phyloP scores from a whole-genome alignment of 2,888 invertebrate genomes.

The Stomorhina lunata region DNA sequence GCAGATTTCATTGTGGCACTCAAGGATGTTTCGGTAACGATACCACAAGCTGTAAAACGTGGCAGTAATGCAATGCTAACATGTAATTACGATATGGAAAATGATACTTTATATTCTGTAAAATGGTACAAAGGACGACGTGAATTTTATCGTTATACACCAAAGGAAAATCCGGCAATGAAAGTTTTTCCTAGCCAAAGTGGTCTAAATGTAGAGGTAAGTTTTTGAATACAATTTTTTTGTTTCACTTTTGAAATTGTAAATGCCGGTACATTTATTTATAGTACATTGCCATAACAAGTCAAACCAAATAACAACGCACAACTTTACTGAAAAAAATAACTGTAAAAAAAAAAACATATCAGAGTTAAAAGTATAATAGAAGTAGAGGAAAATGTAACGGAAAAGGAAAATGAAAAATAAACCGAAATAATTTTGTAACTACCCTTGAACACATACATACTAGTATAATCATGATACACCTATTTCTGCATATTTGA shows the following conservation, averaged over 20 bases:
- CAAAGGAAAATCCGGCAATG: conserved; percentile 85
- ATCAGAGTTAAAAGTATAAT: neutral
- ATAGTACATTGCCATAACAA: neutral
- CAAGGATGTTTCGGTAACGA: conserved; percentile 85
- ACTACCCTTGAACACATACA: conserved; percentile 37
- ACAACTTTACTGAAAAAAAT: conserved; percentile 7
- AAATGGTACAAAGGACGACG: conserved; percentile 93
- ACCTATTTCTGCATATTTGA: no score
- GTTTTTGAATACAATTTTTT: conserved; percentile 76
- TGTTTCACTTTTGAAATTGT: neutral
- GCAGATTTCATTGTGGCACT: conserved; percentile 80
- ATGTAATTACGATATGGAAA: conserved; percentile 90
- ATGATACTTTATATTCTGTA: conserved; percentile 89
- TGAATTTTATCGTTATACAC: conserved; percentile 92
- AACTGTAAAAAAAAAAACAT: conserved; percentile 19
- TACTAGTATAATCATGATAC: neutral
- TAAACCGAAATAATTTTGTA: conserved; percentile 21
- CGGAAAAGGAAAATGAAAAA: conserved; percentile 17
- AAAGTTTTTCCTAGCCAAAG: conserved; percentile 84
- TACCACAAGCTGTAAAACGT: conserved; percentile 85
- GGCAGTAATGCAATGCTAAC: conserved; percentile 84
- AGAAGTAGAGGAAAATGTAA: neutral
- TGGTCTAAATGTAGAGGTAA: conserved; percentile 90
- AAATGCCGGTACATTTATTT: conserved; percentile 26
- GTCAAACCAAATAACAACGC: conserved; percentile 1